Evolutionary conservation across 1,140 invertebrate genomes (phyloP), one percentile per base, ranked within the genome.

Genomic region (Harlomillsia oculata): DNA sequence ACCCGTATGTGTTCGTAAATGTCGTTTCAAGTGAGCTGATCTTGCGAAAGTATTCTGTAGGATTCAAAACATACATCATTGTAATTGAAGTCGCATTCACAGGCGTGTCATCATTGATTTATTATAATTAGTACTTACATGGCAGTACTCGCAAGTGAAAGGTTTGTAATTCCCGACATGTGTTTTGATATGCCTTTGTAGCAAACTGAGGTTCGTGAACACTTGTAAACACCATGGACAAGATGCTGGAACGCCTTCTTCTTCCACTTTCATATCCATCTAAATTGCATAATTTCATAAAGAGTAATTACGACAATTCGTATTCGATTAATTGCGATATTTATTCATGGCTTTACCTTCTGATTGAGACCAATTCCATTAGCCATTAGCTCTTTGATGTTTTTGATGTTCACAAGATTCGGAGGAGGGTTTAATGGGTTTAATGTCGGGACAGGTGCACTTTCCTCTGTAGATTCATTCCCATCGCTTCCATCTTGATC

Each of bases 11-110:
- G 52, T 58, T 8, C 60, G 5, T 23, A 62, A 30, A 30, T 62
- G 60, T 2, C 60, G 41, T 40, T 62, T 62, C 13, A 62, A 29
- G 55, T 62, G 60, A 45, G 60, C 60, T 23, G 50, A 54, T 40
- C 60, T 18, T 2, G 55, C 60, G 41, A 62, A 62, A 25, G 37
- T 53, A 20, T 37, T 43, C 54, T 62, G 46, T 20, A 50, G 39
- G 45, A 32, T 13, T 45, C 14, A 40, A 9, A 26, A 50, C 16
- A 29, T 9, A 14, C n/a, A 29, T 16, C 16, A 6, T 11, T 41
- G 40, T 21, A 41, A 23, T 32, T 23, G n/a, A 34, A 46, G 28
- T 37, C 30, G 18, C 8, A 54, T 6, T 55, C 6, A 53, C 8
- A 28, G n/a, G n/a, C 13, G 39, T 11, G 16, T 14, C n/a, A 44